Evolutionary conservation across 2,888 invertebrate genomes (phyloP), one percentile per base, ranked within the genome.

Genomic region (Orgyia antiqua): DNA sequence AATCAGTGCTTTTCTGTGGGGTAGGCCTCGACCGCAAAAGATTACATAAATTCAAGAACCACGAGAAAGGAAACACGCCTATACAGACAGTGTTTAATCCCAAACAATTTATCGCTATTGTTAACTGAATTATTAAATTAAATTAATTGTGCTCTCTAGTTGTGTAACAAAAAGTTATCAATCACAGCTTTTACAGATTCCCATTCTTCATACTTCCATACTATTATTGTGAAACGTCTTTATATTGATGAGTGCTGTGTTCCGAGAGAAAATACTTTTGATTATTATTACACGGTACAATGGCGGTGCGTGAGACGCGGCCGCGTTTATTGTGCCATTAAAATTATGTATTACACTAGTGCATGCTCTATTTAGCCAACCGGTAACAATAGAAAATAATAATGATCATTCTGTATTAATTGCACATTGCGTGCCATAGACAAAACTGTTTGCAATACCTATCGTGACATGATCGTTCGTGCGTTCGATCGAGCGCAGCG

Each of bases 381-480:
- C 67, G 63, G 71, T 64, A 76, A 80, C 77, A 78, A 78, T 78
- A 75, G 77, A 80, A 78, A 77, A 65, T 69, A 80, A 77, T 78
- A 77, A 75, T 64, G 68, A 73, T 73, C 65, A 66, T 76, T 75
- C 61, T 65, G 62, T 62, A 67, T 79, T 80, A 80, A 77, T 74
- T 74, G 68, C 58, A 54, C 59, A 61, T 69, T 68, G 73, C 71
- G 68, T 69, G 69, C 70, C 58, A 50, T 42, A 53, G 50, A 54
- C 45, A 61, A 64, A 61, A 64, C 63, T 58, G 58, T 62, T 62
- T 57, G 67, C 65, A 68, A 70, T 62, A 58, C 37, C 63, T 58
- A 61, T 61, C 65, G 60, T 68, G 63, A 67, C 66, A 67, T 63
- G 65, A 63, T 64, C 60, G 62, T 69, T 66, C 68, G 64, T 68